Evolutionary conservation across 2,113 vertebrate genomes (phyloP), one percentile per base, ranked within the genome.

Genomic region (Ictalurus punctatus): DNA sequence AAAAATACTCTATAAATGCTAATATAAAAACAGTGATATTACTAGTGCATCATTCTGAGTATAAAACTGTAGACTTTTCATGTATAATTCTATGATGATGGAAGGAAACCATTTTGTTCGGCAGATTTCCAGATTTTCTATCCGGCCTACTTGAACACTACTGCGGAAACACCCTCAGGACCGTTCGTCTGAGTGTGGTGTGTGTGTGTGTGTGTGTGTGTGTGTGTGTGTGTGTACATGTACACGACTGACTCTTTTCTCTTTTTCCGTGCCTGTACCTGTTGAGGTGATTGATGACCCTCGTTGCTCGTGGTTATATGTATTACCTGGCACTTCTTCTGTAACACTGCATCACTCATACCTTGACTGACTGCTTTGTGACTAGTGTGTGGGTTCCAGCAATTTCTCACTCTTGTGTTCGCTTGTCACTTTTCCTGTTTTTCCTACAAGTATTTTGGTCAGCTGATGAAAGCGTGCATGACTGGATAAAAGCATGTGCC

Each of bases 291-390:
- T 61, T 59, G 80, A 83, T 83, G 80, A 58, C 80, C 56, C 80
- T 83, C 9, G 54, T 83, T 59, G 80, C 80, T 83, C 21, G 19
- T 10, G 56, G 56, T 83, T 83, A 59, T 83, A 61, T 83, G 80
- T 83, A 83, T 83, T 83, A 83, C 80, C 80, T 83, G 80, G 80
- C 80, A 83, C 80, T 83, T 61, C 80, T 61, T 83, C 80, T 83
- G 80, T 83, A 83, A 59, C 80, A 83, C 80, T 83, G 56, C 80
- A 83, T 83, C 80, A 59, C 80, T 83, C 80, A 83, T 83, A 83
- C 56, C 34, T 59, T 83, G 80, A 83, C 80, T 83, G 80, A 83
- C 80, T 59, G 80, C 54, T 83, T 37, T 61, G 80, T 83, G 80
- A 59, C 80, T 61, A 83, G 56, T 40, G 58, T 83, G 81, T 63